Conservation (phyloP, 2,113 vertebrate species). For the Scomber scombrus region DNA sequence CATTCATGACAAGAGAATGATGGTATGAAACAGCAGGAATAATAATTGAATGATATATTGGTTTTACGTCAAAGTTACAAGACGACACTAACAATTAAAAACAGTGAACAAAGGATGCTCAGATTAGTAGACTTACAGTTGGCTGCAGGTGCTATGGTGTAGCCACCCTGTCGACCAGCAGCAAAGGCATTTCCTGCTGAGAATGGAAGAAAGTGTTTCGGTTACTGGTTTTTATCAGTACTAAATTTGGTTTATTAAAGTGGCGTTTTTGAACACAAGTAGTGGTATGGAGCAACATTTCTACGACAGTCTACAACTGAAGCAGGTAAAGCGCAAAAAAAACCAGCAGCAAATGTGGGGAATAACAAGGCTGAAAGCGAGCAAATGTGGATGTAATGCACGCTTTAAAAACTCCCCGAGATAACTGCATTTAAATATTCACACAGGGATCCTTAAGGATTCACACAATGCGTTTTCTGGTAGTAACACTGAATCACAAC, state of each 20-base stretch:
- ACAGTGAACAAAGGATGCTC: not conserved
- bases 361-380: not conserved
- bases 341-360: not conserved
- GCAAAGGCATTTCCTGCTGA: constrained; percentile 80
- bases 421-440: not conserved
- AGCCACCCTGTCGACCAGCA: constrained; percentile 77
- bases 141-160: constrained; percentile 75
- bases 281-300: not conserved
- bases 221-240: not conserved
- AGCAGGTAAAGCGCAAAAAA: not conserved
- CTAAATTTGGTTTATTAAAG: constrained; percentile 18
- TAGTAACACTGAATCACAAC: constrained; percentile 3
- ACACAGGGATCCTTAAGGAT: not conserved
- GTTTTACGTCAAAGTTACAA: no score
- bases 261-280: constrained; percentile 30
- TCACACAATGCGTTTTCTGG: constrained; percentile 11
- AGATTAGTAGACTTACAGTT: constrained; percentile 75
- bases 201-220: constrained; percentile 39
- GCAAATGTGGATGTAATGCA: no score
- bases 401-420: no score
- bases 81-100: not conserved
- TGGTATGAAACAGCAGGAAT: no score
- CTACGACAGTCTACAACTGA: no score
- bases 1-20: no score
- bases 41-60: no score